Conservation (phyloP, 2,113 vertebrate species). For the Crocuta crocuta region DNA sequence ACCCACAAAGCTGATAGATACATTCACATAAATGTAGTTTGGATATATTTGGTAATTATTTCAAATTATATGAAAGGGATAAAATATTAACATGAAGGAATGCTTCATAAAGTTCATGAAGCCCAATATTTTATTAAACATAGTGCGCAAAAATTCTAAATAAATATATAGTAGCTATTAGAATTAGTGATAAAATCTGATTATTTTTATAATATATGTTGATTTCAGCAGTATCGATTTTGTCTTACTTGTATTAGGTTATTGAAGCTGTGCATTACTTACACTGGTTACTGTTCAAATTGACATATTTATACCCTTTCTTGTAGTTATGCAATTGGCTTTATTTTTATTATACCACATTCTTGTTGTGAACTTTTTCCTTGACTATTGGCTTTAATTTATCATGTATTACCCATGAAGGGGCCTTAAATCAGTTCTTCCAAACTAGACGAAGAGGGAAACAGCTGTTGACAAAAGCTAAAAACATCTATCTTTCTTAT, state of each 20-base stretch:
- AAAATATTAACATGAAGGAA: slow-evolving; percentile 71
- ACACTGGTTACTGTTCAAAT: slow-evolving; percentile 54
- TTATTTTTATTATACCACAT: slow-evolving; percentile 72
- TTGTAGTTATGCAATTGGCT: slow-evolving; percentile 72
- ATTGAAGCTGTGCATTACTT: slow-evolving; percentile 67
- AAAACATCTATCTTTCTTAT: neutral
- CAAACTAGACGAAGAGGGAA: neutral
- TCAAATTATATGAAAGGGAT: slow-evolving; percentile 69
- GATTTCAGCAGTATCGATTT: slow-evolving; percentile 67
- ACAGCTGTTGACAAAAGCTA: neutral
- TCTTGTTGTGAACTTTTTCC: slow-evolving; percentile 44
- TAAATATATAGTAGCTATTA: slow-evolving; percentile 77
- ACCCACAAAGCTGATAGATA: slow-evolving; percentile 28
- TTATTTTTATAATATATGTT: slow-evolving; percentile 78
- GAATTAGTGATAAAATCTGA: slow-evolving; percentile 76
- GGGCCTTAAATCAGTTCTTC: slow-evolving; percentile 26
- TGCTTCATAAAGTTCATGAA: slow-evolving; percentile 63
- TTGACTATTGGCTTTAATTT: slow-evolving; percentile 41
- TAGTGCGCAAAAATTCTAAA: slow-evolving; percentile 59
- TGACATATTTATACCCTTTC: slow-evolving; percentile 68
- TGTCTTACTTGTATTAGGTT: slow-evolving; percentile 70
- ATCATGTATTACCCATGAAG: neutral
- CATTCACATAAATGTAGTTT: slow-evolving; percentile 51
- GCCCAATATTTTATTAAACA: slow-evolving; percentile 76
- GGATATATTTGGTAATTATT: slow-evolving; percentile 75